Conservation (phyloP, 1,140 invertebrate genomes). For the Phthorimaea operculella region DNA sequence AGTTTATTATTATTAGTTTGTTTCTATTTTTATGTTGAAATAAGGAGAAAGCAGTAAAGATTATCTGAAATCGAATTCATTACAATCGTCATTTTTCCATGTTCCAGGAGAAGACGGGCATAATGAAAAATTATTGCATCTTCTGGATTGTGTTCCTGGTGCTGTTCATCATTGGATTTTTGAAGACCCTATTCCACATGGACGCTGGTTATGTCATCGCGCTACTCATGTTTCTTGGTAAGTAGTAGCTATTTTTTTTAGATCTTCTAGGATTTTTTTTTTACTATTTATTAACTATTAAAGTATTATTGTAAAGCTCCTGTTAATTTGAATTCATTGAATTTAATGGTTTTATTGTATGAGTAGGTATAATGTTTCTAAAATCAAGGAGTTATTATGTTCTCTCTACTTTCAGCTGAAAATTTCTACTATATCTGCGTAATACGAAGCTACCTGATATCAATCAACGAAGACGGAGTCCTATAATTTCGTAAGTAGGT, state of each 20-base stretch:
- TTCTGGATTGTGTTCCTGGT: constrained; percentile 62
- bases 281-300: too few species aligned
- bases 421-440: constrained; percentile 58
- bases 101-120: constrained; percentile 42
- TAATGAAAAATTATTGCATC: constrained; percentile 60
- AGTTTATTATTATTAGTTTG: too few species aligned
- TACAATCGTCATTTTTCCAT: too few species aligned
- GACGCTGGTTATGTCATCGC: constrained; percentile 49
- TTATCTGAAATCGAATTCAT: too few species aligned
- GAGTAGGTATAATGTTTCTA: not conserved
- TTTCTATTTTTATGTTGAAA: too few species aligned
- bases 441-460: constrained; percentile 54
- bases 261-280: too few species aligned
- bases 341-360: not conserved
- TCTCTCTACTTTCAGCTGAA: constrained; percentile 45
- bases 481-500: constrained; percentile 40
- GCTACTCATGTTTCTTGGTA: constrained; percentile 51
- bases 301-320: not conserved
- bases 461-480: constrained; percentile 57
- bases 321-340: not conserved
- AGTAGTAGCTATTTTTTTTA: constrained; percentile 6
- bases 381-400: not conserved
- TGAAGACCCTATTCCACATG: constrained; percentile 57
- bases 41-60: too few species aligned
- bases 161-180: constrained; percentile 54